phyloP scores from a whole-genome alignment of 2,113 vertebrate genomes.

The Tapirus terrestris region DNA sequence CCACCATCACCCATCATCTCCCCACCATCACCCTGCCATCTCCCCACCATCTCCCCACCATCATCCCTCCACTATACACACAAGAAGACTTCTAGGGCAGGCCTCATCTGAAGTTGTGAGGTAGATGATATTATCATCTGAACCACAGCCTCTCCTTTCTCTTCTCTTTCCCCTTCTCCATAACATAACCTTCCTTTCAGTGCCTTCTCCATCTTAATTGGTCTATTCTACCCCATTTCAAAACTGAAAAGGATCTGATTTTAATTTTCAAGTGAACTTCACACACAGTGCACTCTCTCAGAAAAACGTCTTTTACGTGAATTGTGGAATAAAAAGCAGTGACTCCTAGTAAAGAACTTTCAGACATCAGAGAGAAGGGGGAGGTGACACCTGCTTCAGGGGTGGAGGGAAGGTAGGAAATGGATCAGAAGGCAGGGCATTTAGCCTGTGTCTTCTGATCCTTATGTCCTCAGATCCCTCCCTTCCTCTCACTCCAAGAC shows the following conservation, averaged over 20 bases:
- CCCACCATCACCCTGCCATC: too few relatives aligned
- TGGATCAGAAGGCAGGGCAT: neutral
- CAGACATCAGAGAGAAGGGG: neutral
- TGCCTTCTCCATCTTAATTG: neutral
- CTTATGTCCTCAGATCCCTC: neutral
- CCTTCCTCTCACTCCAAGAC: neutral
- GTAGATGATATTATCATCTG: neutral
- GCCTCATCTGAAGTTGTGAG: neutral
- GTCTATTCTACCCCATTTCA: neutral
- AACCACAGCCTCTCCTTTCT: neutral
- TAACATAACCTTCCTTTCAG: neutral
- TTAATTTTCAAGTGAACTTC: neutral
- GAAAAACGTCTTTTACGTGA: neutral
- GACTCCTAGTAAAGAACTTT: neutral
- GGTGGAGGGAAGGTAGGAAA: neutral
- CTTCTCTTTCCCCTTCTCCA: neutral
- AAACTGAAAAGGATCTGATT: constrained; percentile 13
- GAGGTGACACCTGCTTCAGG: neutral
- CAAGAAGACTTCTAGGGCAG: neutral
- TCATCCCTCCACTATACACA: neutral
- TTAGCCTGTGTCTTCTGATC: neutral
- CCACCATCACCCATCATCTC: too few relatives aligned
- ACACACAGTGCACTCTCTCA: neutral
- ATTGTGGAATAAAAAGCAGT: neutral
- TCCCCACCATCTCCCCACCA: neutral